Evolutionary conservation across 2,888 invertebrate genomes (phyloP).

Genomic region (Cryptops parisi): DNA sequence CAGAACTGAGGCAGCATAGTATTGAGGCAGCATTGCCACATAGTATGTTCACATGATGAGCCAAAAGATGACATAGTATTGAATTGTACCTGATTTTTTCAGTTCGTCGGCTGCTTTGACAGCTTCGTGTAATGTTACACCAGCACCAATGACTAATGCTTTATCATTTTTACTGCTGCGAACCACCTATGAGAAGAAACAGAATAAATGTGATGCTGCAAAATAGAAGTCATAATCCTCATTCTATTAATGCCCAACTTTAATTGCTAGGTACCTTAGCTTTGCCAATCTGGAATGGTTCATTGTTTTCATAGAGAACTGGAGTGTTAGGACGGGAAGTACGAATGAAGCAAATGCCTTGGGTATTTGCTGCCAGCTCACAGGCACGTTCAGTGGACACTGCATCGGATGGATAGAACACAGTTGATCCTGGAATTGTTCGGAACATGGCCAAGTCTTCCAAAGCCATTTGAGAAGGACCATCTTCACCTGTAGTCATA

Average conservation of each 20-base stretch:
- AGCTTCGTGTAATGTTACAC: constrained; percentile 85
- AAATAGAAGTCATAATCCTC: no score
- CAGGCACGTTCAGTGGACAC: constrained; percentile 88
- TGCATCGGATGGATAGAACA: constrained; percentile 69
- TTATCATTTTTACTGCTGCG: constrained; percentile 59
- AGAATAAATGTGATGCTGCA: no score
- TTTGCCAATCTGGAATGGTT: constrained; percentile 54
- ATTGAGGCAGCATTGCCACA: no score
- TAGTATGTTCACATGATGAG: no score
- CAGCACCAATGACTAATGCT: constrained; percentile 78
- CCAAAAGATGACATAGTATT: no score
- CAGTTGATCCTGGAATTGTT: constrained; percentile 56
- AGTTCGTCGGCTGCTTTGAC: constrained; percentile 65
- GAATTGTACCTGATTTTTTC: constrained; percentile 43
- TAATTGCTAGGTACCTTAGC: constrained; percentile 33
- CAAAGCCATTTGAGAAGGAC: constrained; percentile 99
- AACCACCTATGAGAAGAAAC: constrained; percentile 42
- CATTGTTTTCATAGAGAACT: constrained; percentile 72
- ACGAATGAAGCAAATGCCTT: constrained; percentile 89
- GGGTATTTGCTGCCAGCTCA: constrained; percentile 88
- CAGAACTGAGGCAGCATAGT: no score
- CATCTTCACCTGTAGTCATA: constrained; percentile 60
- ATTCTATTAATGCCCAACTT: no score
- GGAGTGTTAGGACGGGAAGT: constrained; percentile 83
- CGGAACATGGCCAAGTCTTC: constrained; percentile 96